Evolutionary conservation across 2,113 vertebrate genomes (phyloP).

Genomic region (Onychorhynchus coronatus): DNA sequence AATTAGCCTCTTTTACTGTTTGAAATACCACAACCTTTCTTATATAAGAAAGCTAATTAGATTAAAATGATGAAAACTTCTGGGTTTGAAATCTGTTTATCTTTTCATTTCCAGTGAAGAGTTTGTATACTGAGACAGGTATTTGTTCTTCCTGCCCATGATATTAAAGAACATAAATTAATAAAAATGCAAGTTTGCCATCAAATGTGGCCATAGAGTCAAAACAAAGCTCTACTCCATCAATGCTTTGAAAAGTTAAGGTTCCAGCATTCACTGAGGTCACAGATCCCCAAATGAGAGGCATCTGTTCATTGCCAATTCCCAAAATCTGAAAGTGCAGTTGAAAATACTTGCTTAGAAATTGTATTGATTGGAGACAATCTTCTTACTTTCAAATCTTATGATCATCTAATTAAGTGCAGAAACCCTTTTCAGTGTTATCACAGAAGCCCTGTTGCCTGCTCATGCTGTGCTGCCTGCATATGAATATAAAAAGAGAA

Average conservation of each 20-base stretch:
- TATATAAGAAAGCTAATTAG: neutral
- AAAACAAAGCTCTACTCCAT: neutral
- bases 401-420: neutral
- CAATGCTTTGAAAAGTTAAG: neutral
- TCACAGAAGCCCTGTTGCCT: neutral
- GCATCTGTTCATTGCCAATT: neutral
- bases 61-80: neutral
- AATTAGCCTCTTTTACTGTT: neutral
- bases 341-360: neutral
- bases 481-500: neutral
- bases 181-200: neutral
- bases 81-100: neutral
- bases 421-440: neutral
- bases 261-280: neutral
- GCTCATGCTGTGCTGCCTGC: neutral
- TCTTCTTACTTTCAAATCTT: neutral
- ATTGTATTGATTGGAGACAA: neutral
- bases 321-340: neutral
- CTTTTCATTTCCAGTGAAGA: neutral
- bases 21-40: neutral
- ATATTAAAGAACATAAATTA: neutral
- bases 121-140: neutral
- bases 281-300: neutral
- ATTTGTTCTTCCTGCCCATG: neutral
- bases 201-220: neutral